Evolutionary conservation across 37 sponge, comb jelly and placozoan genomes (phyloP).

Genomic region (Aplysina aerophoba): DNA sequence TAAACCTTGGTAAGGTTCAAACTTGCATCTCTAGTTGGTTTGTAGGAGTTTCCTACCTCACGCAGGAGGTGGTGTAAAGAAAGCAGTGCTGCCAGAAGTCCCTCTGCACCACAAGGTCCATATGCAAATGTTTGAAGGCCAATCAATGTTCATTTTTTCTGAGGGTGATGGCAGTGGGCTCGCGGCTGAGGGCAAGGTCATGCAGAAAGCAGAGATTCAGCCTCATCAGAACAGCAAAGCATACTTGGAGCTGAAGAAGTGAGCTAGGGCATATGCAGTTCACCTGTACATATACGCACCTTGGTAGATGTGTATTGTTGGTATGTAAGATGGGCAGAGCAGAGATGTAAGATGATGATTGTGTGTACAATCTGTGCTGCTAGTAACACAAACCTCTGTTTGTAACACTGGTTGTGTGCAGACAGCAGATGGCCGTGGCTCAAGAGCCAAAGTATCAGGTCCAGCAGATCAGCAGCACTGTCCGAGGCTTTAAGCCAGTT

Average conservation of each 20-base stretch:
- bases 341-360: not conserved
- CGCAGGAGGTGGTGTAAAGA: not conserved
- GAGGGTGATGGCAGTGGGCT: conserved; percentile 48
- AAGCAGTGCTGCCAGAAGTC: conserved; percentile 23
- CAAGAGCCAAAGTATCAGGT: conserved; percentile 65
- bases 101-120: conserved; percentile 64
- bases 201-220: conserved; percentile 83
- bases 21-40: not conserved
- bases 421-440: conserved; percentile 74
- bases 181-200: conserved; percentile 79
- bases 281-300: not conserved
- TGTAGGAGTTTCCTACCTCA: not conserved
- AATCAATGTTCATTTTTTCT: conserved; percentile 69
- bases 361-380: not conserved
- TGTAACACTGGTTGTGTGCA: conserved; percentile 15
- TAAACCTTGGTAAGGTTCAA: not conserved
- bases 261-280: too few species aligned
- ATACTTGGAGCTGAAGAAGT: conserved; percentile 90
- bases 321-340: too few species aligned
- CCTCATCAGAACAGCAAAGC: conserved; percentile 46
- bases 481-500: conserved; percentile 43
- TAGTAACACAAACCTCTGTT: not conserved
- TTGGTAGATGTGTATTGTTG: not conserved
- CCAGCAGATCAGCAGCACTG: conserved; percentile 47
- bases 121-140: conserved; percentile 41